Percentiles rank a stretch among this genome's conserved stretches.
These are phyloP conservation scores for Zapornia atra DNA, from an alignment of 2,113 vertebrate genomes.

Conservation along the genomic window DNA sequence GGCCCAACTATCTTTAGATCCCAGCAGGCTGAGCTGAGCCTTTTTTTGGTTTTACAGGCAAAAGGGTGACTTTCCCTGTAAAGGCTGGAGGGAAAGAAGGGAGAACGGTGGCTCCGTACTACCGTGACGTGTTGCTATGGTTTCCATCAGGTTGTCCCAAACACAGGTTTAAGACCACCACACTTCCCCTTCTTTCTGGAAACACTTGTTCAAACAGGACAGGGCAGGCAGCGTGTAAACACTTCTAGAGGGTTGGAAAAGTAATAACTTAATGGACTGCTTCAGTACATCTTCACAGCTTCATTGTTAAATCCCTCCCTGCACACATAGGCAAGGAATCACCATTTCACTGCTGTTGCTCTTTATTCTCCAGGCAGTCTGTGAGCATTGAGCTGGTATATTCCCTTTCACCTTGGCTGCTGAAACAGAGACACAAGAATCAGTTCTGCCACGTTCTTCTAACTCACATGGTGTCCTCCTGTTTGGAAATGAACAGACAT, in stretches of 20 bases:
- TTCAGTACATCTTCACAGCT: conserved; percentile 66
- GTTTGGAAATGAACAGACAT: not conserved
- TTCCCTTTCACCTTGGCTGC: conserved; percentile 20
- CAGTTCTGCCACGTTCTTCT: not conserved
- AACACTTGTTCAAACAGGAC: not conserved
- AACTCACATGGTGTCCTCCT: not conserved
- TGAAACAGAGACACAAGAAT: conserved; percentile 3
- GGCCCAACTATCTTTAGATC: not conserved
- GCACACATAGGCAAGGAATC: not conserved
- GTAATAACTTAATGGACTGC: conserved; percentile 64
- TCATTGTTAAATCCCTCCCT: conserved; percentile 12
- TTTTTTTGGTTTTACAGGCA: not conserved
- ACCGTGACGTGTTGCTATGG: not conserved
- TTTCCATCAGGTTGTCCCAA: not conserved
- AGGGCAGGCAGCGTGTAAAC: conserved; percentile 18
- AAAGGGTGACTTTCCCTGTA: not conserved
- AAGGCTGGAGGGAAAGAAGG: not conserved
- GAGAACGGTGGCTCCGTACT: not conserved
- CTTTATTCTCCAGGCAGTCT: not conserved
- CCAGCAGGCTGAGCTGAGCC: conserved; percentile 2
- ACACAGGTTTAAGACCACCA: not conserved
- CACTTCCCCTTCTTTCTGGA: not conserved
- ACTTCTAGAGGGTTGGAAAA: conserved; percentile 44
- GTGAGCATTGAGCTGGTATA: not conserved
- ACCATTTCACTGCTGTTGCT: not conserved